Evolutionary conservation across 2,888 invertebrate genomes (phyloP).

Genomic region (Callinectes sapidus): DNA sequence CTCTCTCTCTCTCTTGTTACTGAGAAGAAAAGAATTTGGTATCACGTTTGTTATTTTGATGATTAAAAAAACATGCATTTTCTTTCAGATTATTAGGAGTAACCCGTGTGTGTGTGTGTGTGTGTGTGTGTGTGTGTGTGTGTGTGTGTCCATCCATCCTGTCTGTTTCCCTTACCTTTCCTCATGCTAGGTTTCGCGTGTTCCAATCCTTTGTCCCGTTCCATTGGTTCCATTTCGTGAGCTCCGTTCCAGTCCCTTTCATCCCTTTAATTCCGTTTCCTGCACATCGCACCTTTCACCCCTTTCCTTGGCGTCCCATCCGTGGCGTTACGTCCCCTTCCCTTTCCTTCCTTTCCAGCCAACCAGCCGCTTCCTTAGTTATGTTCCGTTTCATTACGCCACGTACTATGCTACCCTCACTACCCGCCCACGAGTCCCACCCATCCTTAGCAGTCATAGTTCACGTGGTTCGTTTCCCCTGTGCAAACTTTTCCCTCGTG

Average conservation of each 20-base stretch:
- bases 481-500: neutral
- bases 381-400: conserved; percentile 27
- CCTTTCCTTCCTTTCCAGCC: conserved; percentile 1
- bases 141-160: neutral
- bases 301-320: conserved; percentile 1
- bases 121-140: neutral
- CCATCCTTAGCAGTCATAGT: neutral
- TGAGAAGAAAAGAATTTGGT: too few relatives aligned
- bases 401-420: neutral
- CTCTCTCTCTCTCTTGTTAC: too few relatives aligned
- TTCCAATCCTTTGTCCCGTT: neutral
- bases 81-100: too few relatives aligned
- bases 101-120: neutral
- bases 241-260: neutral
- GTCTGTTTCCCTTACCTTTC: neutral
- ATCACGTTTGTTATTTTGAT: too few relatives aligned
- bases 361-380: conserved; percentile 8
- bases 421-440: neutral
- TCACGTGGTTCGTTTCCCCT: conserved; percentile 27
- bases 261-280: neutral
- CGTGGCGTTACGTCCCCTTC: neutral
- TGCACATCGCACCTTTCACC: neutral
- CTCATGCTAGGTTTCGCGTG: neutral
- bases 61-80: too few relatives aligned
- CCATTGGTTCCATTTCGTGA: neutral